Evolutionary conservation across 2,113 vertebrate species (phyloP), one percentile per base, ranked within the genome.

Genomic region (Neolamprologus sp.): DNA sequence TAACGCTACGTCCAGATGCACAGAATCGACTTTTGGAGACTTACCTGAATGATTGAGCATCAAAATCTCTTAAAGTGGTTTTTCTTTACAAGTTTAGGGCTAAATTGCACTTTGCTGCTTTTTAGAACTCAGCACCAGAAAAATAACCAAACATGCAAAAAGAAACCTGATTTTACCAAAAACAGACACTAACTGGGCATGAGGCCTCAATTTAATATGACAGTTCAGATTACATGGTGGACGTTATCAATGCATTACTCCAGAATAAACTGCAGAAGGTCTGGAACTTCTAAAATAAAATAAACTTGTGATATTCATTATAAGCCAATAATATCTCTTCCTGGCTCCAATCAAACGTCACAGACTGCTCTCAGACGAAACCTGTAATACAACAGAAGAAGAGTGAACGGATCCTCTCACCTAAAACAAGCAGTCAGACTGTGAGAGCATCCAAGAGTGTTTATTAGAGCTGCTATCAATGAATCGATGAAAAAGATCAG

Each of bases 221-320:
- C 28, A 11, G 17, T 12, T 31, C 23, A 58, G 55, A 58, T 63
- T 63, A n/a, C 17, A 63, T 35, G 0, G 17, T 35, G 31, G 58
- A n/a, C 0, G 0, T 58, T 0, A 28, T 0, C 0, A 58, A 58
- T 28, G 26, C 26, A 58, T 58, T 58, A 28, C 55, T 58, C 26
- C 26, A 58, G 55, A 58, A 58, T 28, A 58, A 58, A 58, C 55
- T 58, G 55, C 55, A 58, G 55, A 16, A 58, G 0, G 55, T 2
- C 7, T 9, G 55, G 13, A 16, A 58, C 0, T 0, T 28, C 4
- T 16, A 58, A 28, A 58, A 28, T 33, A 57, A 16, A 57, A 9
- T n/a, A 2, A 37, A 37, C 33, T n/a, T 37, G 33, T 65, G 60
- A 65, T 7, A 19, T 65, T n/a, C 60, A 65, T 65, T 37, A 13